Percentiles rank a stretch among this genome's conserved stretches.
Conservation (phyloP, 2,797 vertebrate genomes). For the Crenichthys baileyi region DNA sequence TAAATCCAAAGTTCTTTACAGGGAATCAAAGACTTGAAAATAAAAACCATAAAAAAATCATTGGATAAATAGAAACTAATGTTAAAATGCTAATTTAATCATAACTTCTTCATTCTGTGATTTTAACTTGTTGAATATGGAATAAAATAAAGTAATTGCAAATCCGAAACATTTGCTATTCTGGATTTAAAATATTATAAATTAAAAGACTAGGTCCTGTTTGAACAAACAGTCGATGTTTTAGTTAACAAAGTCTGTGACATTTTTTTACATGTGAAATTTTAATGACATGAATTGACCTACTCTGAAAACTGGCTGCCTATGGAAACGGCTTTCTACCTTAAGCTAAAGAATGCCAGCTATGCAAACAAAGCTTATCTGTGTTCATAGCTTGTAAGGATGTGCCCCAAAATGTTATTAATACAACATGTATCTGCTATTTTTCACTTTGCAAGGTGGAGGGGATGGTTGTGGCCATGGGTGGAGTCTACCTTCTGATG, state of each 20-base stretch:
- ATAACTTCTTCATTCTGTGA: no score
- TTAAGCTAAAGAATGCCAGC: not conserved
- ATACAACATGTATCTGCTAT: not conserved
- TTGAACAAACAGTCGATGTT: no score
- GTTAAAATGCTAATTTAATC: not conserved
- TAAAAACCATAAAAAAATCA: not conserved
- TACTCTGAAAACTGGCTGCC: not conserved
- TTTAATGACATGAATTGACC: no score
- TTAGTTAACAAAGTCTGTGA: no score
- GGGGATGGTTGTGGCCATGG: slow-evolving; percentile 43
- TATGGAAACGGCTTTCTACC: not conserved
- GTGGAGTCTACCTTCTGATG: slow-evolving; percentile 52
- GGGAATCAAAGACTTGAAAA: not conserved
- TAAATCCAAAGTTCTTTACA: not conserved
- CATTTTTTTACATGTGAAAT: no score
- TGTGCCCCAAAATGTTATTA: not conserved
- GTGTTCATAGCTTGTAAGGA: not conserved
- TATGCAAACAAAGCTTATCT: not conserved
- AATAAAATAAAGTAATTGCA: no score
- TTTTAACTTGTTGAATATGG: no score
- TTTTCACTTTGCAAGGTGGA: slow-evolving; percentile 31
- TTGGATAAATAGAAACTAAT: not conserved
- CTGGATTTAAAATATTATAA: no score
- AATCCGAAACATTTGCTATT: no score
- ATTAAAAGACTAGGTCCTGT: no score